Evolutionary conservation across 2,888 invertebrate species (phyloP), one percentile per base, ranked within the genome.

Genomic region (Bombylius major): DNA sequence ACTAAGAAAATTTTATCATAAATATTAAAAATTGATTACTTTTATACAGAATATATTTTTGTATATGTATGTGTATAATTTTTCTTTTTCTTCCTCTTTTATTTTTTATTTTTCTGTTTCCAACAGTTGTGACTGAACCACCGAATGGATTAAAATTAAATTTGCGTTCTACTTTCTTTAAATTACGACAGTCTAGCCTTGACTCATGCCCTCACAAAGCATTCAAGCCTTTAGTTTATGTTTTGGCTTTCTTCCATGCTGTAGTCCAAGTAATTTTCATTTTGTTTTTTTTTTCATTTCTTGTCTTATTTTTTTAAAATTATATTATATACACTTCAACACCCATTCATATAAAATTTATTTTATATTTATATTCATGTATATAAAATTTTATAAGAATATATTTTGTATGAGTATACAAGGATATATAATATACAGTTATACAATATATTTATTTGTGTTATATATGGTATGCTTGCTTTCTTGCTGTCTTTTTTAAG

Each of bases 201-300:
- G 84, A 87, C 6, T 79, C 81, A 12, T 92, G 91, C 68, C 66
- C 75, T 0, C 93, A 94, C 71, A 76, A 78, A 0, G 79, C 83
- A n/a, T 95, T 86, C 75, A 86, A 85, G 64, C 79, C 90, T 42
- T 77, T 95, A 1, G 80, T 93, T 46, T 95, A 88, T 69, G 92
- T 91, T 4, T 76, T 95, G 47, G 90, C 91, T 0, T 95, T 95
- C 76, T 94, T 94, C 76, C 94, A 95, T 70, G 94, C 91, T 9
- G 93, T 94, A 0, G 87, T 94, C 1, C 89, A 89, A 78, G 86
- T 85, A 70, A 71, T 55, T 50, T 50, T 55, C 45, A 50, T 50
- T 50, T 44, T 34, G 13, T 44, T 36, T 36, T 50, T 50, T 36
- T 23, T n/a, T 50, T 14, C 12, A 44, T 51, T 51, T 31, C 31